Conservation (phyloP, 2,113 vertebrate species). For the Crotalus tigris region DNA sequence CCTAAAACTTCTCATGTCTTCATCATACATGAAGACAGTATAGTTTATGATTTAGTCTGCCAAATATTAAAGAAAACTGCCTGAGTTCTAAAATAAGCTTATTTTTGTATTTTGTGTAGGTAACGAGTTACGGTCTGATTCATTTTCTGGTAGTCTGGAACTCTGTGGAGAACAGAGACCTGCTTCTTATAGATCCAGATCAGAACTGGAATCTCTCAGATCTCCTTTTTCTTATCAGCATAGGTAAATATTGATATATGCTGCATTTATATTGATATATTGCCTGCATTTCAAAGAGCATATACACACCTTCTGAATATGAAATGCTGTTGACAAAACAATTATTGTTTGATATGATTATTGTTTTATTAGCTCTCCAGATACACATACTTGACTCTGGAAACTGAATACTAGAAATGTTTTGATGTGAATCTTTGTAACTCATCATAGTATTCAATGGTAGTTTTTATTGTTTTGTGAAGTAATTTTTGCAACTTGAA, state of each 20-base stretch:
- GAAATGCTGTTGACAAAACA: not conserved
- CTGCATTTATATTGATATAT: not conserved
- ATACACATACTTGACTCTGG: not conserved
- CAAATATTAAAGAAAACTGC: not conserved
- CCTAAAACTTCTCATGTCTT: not conserved
- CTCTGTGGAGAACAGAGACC: slow-evolving; percentile 80
- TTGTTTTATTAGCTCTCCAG: not conserved
- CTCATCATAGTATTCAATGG: not conserved
- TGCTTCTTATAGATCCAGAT: slow-evolving; percentile 75
- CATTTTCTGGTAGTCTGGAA: slow-evolving; percentile 76
- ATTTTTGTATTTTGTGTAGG: slow-evolving; percentile 63
- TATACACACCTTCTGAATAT: not conserved
- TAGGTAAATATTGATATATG: slow-evolving; percentile 63
- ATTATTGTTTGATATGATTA: not conserved
- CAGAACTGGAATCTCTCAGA: slow-evolving; percentile 81
- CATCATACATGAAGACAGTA: not conserved
- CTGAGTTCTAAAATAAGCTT: too few relatives aligned
- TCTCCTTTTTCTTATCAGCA: slow-evolving; percentile 76
- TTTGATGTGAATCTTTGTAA: not conserved
- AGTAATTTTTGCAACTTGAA: not conserved
- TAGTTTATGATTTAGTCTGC: not conserved
- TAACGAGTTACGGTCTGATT: slow-evolving; percentile 76
- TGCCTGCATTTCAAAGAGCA: not conserved
- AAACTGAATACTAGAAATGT: not conserved
- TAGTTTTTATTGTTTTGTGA: not conserved